Evolutionary conservation across 1,140 invertebrate species (phyloP).

Genomic region (Caenorhabditis remanei): DNA sequence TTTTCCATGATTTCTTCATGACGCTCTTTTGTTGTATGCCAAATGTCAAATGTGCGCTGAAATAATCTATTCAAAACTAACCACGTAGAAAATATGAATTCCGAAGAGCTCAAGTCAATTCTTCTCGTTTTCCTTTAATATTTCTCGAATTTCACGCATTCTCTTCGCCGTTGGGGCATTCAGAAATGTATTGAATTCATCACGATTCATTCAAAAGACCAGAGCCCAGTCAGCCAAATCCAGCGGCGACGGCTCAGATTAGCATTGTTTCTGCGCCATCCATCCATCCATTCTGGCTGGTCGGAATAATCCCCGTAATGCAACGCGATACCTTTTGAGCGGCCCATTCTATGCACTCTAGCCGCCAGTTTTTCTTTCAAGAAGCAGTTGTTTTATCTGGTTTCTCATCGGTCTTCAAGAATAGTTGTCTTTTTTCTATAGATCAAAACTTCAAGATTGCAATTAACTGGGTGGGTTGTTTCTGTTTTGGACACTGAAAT

Average conservation of each 20-base stretch:
- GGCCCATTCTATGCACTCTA: background rate
- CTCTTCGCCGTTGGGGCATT: background rate
- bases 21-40: background rate
- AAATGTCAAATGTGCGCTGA: background rate
- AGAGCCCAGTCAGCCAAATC: background rate
- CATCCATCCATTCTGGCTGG: background rate
- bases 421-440: background rate
- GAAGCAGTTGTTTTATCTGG: background rate
- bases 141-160: slow-evolving; percentile 36
- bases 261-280: slow-evolving; percentile 2
- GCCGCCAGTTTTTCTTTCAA: background rate
- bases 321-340: slow-evolving; percentile 30
- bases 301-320: background rate
- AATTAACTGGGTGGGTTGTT: background rate
- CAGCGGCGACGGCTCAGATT: background rate
- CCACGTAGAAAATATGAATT: slow-evolving; percentile 15
- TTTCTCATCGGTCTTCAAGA: background rate
- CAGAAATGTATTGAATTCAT: slow-evolving; percentile 46
- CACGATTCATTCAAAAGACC: slow-evolving; percentile 2
- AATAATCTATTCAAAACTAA: slow-evolving; percentile 24
- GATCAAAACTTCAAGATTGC: background rate
- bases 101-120: background rate
- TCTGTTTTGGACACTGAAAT: too few relatives aligned
- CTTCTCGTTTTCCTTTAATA: background rate
- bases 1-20: background rate